These are phyloP conservation scores for Eustalomyia histrio DNA, from an alignment of 2,888 invertebrate genomes.

Conservation along the genomic window DNA sequence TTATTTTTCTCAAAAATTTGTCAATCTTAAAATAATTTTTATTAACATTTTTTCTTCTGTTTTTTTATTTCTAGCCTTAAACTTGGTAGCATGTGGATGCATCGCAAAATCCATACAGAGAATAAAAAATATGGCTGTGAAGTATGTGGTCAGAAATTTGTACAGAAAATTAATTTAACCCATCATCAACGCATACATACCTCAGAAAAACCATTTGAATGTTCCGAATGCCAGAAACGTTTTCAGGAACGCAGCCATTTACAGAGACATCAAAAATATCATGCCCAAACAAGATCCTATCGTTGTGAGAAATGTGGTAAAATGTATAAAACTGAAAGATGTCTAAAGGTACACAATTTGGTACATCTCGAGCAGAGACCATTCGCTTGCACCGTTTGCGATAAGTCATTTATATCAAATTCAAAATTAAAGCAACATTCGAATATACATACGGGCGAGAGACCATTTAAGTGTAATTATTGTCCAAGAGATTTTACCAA, in stretches of 20 bases:
- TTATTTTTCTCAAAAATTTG: too few relatives aligned
- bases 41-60: background rate
- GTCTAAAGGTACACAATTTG: conserved; percentile 81
- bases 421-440: conserved; percentile 83
- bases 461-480: conserved; percentile 82
- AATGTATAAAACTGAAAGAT: conserved; percentile 82
- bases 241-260: conserved; percentile 79
- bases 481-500: conserved; percentile 83
- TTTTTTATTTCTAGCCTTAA: conserved; percentile 72
- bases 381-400: conserved; percentile 81
- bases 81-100: conserved; percentile 79
- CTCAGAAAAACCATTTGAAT: conserved; percentile 78
- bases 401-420: conserved; percentile 82
- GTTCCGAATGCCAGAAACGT: conserved; percentile 78
- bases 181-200: conserved; percentile 79
- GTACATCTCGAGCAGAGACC: conserved; percentile 81
- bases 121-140: conserved; percentile 79
- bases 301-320: conserved; percentile 79
- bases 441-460: conserved; percentile 82
- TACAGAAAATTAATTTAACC: conserved; percentile 79
- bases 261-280: conserved; percentile 79
- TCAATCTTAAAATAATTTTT: too few relatives aligned
- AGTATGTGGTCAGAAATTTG: conserved; percentile 79
- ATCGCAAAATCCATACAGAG: conserved; percentile 79
- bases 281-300: conserved; percentile 77